phyloP scores from a whole-genome alignment of 2,888 invertebrate genomes.

The Acanthosoma haemorrhoidale region DNA sequence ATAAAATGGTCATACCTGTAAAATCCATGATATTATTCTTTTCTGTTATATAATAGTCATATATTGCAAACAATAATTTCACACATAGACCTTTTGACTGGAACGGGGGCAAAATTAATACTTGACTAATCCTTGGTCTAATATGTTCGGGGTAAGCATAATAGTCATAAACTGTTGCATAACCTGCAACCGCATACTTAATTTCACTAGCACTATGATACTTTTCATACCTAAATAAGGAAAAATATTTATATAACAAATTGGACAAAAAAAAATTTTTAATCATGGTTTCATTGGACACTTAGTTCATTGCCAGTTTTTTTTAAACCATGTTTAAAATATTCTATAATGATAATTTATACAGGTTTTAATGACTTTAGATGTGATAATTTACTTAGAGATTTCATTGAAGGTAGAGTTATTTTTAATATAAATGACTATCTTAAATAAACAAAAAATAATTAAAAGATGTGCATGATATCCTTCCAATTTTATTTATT shows the following conservation, averaged over 20 bases:
- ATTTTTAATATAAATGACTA: too few relatives aligned
- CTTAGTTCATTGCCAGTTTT: too few relatives aligned
- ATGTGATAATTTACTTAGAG: too few relatives aligned
- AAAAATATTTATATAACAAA: background rate
- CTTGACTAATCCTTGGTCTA: slow-evolving; percentile 87
- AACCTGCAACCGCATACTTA: slow-evolving; percentile 75
- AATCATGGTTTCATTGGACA: too few relatives aligned
- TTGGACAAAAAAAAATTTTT: too few relatives aligned
- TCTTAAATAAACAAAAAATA: too few relatives aligned
- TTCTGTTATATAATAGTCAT: slow-evolving; percentile 49
- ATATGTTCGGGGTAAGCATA: slow-evolving; percentile 85
- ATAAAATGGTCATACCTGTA: background rate
- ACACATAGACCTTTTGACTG: slow-evolving; percentile 81
- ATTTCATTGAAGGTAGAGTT: too few relatives aligned
- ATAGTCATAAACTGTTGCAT: slow-evolving; percentile 88
- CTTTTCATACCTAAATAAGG: slow-evolving; percentile 61
- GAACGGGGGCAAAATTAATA: slow-evolving; percentile 87
- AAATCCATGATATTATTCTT: slow-evolving; percentile 40
- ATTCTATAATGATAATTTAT: too few relatives aligned
- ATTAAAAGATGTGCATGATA: too few relatives aligned
- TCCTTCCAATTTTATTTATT: too few relatives aligned
- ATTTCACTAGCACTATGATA: slow-evolving; percentile 55
- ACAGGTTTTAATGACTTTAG: too few relatives aligned
- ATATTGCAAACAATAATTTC: slow-evolving; percentile 61
- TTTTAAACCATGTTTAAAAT: too few relatives aligned